These are phyloP conservation scores for Channa striata DNA, from an alignment of 2,797 vertebrate species.

Conservation along the genomic window DNA sequence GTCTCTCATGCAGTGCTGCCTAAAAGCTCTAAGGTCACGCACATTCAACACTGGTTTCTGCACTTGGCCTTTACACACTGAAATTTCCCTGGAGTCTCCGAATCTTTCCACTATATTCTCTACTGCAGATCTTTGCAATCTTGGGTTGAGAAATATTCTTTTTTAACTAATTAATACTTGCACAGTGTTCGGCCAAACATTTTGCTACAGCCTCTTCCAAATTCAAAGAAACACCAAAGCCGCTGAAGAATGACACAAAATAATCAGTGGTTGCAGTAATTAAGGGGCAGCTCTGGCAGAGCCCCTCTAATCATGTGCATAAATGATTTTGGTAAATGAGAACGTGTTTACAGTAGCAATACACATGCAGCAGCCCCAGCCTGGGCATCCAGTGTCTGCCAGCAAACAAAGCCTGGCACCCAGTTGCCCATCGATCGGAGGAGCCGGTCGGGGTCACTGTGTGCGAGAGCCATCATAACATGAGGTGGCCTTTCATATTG, in stretches of 20 bases:
- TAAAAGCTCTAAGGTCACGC: too few species aligned
- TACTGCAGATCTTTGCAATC: too few species aligned
- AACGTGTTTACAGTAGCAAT: conserved; percentile 39
- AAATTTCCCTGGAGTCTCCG: too few species aligned
- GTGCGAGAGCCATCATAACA: conserved; percentile 25
- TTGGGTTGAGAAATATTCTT: too few species aligned
- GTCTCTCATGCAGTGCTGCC: too few species aligned
- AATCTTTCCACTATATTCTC: too few species aligned
- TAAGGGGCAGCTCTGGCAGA: conserved; percentile 43
- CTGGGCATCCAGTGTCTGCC: conserved; percentile 30
- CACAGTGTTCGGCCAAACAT: too few species aligned
- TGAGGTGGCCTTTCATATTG: conserved; percentile 13
- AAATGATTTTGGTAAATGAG: conserved; percentile 53
- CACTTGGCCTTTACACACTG: too few species aligned
- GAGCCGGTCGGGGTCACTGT: conserved; percentile 25
- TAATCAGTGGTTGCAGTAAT: conserved; percentile 57
- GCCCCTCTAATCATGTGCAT: conserved; percentile 41
- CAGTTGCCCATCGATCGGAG: conserved; percentile 41
- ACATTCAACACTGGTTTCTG: too few species aligned
- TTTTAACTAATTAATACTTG: too few species aligned
- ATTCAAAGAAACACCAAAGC: conserved; percentile 17
- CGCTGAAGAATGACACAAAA: conserved; percentile 31
- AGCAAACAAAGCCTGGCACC: conserved; percentile 43
- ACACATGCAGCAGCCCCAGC: conserved; percentile 38
- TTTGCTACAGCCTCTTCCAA: too few species aligned